phyloP scores from a whole-genome alignment of 30 jellyfish, hydroid and myxozoan species.

The Rhopilema esculentum region DNA sequence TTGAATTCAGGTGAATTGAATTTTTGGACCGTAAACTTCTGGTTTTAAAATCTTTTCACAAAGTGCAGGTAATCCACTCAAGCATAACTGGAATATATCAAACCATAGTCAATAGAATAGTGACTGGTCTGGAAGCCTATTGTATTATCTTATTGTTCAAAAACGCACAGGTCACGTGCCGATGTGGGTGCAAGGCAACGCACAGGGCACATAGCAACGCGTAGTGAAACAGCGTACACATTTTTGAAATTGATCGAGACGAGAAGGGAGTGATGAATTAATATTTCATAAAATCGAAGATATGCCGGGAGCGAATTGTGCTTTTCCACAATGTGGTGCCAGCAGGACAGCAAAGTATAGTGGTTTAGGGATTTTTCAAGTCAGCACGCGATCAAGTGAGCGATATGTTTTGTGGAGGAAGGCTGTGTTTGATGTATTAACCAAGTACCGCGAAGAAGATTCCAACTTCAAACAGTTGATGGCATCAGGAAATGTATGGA shows the following conservation, averaged over 20 bases:
- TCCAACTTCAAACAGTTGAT: conserved; percentile 26
- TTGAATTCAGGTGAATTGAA: no score
- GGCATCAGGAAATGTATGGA: conserved; percentile 47
- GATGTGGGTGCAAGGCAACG: conserved; percentile 50
- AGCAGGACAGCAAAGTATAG: conserved; percentile 52
- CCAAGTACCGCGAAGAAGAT: conserved; percentile 47
- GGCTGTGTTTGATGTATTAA: conserved; percentile 29
- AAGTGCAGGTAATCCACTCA: no score
- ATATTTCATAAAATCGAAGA: not conserved
- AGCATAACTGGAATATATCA: no score
- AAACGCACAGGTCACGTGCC: conserved; percentile 60
- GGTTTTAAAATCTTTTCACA: no score
- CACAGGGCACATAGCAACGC: conserved; percentile 37
- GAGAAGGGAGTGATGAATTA: not conserved
- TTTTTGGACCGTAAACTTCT: no score
- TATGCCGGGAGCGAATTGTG: conserved; percentile 60
- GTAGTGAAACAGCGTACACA: not conserved
- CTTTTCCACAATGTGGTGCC: conserved; percentile 58
- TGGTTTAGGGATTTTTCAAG: conserved; percentile 40
- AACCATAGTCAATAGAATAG: conserved; percentile 39
- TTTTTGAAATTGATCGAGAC: not conserved
- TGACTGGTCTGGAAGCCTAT: conserved; percentile 26
- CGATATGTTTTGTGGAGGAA: conserved; percentile 46
- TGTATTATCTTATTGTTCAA: conserved; percentile 52
- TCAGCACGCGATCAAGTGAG: conserved; percentile 42